Conservation (phyloP, 2,888 invertebrate genomes). For the Holacanthella duospinosa region DNA sequence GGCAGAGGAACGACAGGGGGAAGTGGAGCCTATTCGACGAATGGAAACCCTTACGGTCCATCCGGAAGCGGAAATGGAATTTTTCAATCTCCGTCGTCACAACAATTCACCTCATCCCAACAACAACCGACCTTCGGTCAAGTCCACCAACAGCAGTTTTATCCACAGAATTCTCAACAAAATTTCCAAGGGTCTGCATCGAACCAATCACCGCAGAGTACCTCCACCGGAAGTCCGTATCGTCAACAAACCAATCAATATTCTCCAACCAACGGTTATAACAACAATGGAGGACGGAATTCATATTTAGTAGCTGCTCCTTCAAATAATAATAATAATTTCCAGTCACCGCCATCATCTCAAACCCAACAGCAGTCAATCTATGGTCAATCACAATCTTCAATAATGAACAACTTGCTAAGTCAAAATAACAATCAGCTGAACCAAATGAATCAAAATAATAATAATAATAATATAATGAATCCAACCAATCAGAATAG, state of each 20-base stretch:
- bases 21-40: constrained; percentile 24
- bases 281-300: constrained; percentile 5
- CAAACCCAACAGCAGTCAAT: not conserved
- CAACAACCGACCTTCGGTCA: constrained; percentile 4
- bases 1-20: constrained; percentile 16
- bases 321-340: constrained; percentile 9
- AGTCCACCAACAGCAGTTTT: constrained; percentile 12
- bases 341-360: too few species aligned
- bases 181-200: not conserved
- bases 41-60: constrained; percentile 34
- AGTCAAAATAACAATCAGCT: too few species aligned
- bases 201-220: not conserved
- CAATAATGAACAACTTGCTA: not conserved
- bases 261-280: constrained; percentile 23
- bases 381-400: not conserved
- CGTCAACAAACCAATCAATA: constrained; percentile 14
- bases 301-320: not conserved
- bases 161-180: constrained; percentile 12
- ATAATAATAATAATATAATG: too few species aligned
- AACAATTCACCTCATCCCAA: constrained; percentile 1
- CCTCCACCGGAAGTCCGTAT: constrained; percentile 14
- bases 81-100: not conserved
- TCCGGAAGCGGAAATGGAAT: constrained; percentile 18
- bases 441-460: too few species aligned
- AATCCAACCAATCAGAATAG: too few species aligned